Conservation (phyloP, 2,888 invertebrate species). For the Ecliptopera silaceata region DNA sequence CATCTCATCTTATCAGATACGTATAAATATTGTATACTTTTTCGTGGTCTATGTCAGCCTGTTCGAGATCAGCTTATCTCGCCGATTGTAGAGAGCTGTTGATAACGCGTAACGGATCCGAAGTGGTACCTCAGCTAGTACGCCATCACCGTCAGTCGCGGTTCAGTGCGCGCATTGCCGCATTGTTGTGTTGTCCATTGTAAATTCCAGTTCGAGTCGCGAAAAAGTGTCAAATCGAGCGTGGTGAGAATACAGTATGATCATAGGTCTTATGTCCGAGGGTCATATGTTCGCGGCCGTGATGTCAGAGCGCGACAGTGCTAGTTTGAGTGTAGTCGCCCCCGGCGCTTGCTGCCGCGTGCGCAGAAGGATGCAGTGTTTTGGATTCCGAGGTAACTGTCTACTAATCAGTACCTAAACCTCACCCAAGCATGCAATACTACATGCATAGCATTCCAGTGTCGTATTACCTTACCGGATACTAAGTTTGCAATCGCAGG, state of each 20-base stretch:
- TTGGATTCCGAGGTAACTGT: conserved; percentile 73
- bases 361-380: conserved; percentile 78
- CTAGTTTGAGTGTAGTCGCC: conserved; percentile 63
- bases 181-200: conserved; percentile 37
- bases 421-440: conserved; percentile 27
- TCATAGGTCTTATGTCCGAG: conserved; percentile 64
- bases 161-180: conserved; percentile 56
- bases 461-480: background rate
- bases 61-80: conserved; percentile 62
- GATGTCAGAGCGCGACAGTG: conserved; percentile 73
- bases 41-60: conserved; percentile 51
- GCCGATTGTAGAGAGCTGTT: conserved; percentile 51
- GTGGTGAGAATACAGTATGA: conserved; percentile 41
- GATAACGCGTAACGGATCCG: conserved; percentile 56
- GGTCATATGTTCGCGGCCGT: conserved; percentile 43
- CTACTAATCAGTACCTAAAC: conserved; percentile 33
- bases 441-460: conserved; percentile 13
- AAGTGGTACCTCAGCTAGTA: conserved; percentile 42
- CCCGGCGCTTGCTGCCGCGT: conserved; percentile 72
- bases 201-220: conserved; percentile 35
- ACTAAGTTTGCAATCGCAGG: conserved; percentile 15
- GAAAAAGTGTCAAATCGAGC: conserved; percentile 42
- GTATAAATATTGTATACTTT: background rate
- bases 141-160: conserved; percentile 49
- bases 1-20: conserved; percentile 38